phyloP scores from a whole-genome alignment of 2,797 vertebrate species.

The Hephaestus fuliginosus region DNA sequence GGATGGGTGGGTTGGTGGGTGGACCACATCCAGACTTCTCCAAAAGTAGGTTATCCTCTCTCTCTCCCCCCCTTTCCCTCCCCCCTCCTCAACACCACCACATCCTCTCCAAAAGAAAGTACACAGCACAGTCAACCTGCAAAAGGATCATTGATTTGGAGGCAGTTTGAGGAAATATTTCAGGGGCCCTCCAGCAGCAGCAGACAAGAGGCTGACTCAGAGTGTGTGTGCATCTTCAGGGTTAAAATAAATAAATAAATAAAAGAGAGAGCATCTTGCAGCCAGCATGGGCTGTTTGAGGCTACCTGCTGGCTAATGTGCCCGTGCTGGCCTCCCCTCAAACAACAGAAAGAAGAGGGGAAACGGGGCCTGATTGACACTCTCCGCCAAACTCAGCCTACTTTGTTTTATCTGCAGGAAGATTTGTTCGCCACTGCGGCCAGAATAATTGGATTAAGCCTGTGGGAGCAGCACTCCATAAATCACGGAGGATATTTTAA shows the following conservation, averaged over 20 bases:
- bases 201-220: slow-evolving; percentile 48
- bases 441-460: slow-evolving; percentile 25
- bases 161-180: slow-evolving; percentile 37
- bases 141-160: slow-evolving; percentile 40
- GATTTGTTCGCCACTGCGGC: neutral
- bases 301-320: slow-evolving; percentile 59
- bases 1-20: slow-evolving; percentile 50
- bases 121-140: slow-evolving; percentile 37
- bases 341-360: slow-evolving; percentile 46
- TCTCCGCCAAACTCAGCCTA: slow-evolving; percentile 28
- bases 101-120: slow-evolving; percentile 7
- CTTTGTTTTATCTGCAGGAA: slow-evolving; percentile 28
- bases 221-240: slow-evolving; percentile 48
- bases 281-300: slow-evolving; percentile 56
- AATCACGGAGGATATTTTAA: slow-evolving; percentile 49
- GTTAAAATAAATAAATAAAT: neutral
- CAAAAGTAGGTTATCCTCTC: slow-evolving; percentile 55
- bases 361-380: slow-evolving; percentile 28
- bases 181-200: slow-evolving; percentile 32
- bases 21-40: slow-evolving; percentile 49
- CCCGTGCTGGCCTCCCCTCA: slow-evolving; percentile 34
- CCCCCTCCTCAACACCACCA: too few relatives aligned
- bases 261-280: slow-evolving; percentile 61
- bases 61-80: too few relatives aligned
- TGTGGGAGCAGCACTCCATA: slow-evolving; percentile 25